Evolutionary conservation across 2,888 invertebrate genomes (phyloP).

Genomic region (Pandemis cinnamomeana): DNA sequence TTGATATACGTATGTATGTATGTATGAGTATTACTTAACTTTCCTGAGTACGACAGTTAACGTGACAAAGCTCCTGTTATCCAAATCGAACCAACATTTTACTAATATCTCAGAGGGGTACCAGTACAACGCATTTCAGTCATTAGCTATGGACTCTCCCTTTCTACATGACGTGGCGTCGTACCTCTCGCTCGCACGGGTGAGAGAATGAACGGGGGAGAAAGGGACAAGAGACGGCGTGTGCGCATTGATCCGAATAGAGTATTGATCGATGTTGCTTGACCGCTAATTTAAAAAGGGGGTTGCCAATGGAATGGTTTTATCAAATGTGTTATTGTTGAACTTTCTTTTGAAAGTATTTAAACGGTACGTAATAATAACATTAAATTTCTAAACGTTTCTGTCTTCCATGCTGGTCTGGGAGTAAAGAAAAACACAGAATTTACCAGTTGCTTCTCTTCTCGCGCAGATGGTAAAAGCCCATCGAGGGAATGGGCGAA

Average conservation of each 20-base stretch:
- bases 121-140: neutral
- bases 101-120: neutral
- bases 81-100: neutral
- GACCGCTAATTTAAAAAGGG: conserved; percentile 3
- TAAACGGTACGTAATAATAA: no score
- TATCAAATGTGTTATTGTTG: neutral
- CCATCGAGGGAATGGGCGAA: no score
- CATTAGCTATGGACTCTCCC: neutral
- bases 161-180: neutral
- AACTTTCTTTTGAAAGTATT: neutral
- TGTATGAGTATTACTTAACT: no score
- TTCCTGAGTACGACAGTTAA: neutral
- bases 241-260: neutral
- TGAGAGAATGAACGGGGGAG: neutral
- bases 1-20: no score
- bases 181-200: neutral
- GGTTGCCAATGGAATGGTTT: neutral
- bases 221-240: neutral
- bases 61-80: neutral
- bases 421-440: no score
- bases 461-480: no score
- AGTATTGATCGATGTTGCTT: conserved; percentile 15
- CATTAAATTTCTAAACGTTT: no score
- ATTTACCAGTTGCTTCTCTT: no score
- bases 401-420: no score